Evolutionary conservation across 2,113 vertebrate species (phyloP).

Genomic region (Chaetodon trifascialis): DNA sequence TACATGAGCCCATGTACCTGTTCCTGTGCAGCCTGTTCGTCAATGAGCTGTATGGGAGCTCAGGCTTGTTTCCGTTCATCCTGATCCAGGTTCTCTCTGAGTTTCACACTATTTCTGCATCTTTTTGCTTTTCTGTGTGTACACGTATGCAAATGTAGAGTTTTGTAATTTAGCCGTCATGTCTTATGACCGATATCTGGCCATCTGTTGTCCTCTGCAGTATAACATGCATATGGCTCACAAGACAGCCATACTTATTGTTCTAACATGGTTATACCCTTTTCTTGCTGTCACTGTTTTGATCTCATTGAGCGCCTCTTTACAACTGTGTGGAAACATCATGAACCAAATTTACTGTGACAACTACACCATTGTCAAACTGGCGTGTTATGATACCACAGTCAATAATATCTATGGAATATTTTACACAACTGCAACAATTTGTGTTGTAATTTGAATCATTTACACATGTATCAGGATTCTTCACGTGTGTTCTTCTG

Average conservation of each 20-base stretch:
- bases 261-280: conserved; percentile 50
- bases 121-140: conserved; percentile 67
- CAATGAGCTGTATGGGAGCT: conserved; percentile 52
- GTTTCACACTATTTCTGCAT: conserved; percentile 17
- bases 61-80: conserved; percentile 40
- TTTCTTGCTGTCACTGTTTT: background rate
- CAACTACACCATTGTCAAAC: conserved; percentile 63
- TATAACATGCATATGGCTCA: conserved; percentile 8
- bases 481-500: conserved; percentile 34
- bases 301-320: conserved; percentile 25
- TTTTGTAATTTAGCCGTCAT: conserved; percentile 60
- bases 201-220: conserved; percentile 55
- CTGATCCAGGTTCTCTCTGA: conserved; percentile 50
- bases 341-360: conserved; percentile 71
- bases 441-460: background rate
- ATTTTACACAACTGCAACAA: accelerated
- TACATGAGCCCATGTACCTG: conserved; percentile 81
- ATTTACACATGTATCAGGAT: conserved; percentile 26
- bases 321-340: conserved; percentile 62
- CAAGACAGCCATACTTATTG: background rate
- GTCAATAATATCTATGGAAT: background rate
- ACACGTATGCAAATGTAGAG: conserved; percentile 63
- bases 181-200: conserved; percentile 62
- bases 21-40: conserved; percentile 70
- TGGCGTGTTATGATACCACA: conserved; percentile 66